Conservation (phyloP, 2,888 invertebrate genomes). For the Lasioglossum marginatum region DNA sequence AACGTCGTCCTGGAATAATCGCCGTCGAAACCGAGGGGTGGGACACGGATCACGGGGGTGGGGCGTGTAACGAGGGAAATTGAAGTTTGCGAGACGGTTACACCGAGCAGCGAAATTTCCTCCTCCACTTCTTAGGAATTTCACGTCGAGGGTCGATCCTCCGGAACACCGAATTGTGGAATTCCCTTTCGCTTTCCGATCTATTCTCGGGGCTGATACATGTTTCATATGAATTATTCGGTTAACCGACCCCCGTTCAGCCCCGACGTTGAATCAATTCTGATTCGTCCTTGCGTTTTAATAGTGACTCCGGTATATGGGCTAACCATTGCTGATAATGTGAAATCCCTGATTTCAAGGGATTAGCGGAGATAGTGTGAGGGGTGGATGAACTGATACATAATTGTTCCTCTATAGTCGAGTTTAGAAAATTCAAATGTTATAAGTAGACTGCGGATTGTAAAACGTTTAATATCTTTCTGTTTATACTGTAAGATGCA, state of each 20-base stretch:
- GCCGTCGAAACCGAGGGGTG: slow-evolving; percentile 10
- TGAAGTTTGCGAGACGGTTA: slow-evolving; percentile 14
- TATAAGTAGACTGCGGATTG: too few relatives aligned
- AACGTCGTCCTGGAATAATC: slow-evolving; percentile 56
- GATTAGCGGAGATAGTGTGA: background rate
- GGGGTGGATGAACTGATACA: background rate
- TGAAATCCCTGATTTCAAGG: background rate
- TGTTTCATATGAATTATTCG: background rate
- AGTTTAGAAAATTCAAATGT: too few relatives aligned
- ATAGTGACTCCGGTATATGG: background rate
- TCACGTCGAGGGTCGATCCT: background rate
- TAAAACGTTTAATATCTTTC: too few relatives aligned
- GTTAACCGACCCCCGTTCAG: background rate
- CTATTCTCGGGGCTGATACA: slow-evolving; percentile 1
- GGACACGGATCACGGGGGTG: slow-evolving; percentile 2
- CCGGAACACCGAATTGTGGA: background rate
- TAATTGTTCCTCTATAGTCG: background rate
- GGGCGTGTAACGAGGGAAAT: slow-evolving; percentile 32
- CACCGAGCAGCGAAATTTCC: background rate
- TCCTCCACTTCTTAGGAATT: background rate
- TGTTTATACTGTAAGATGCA: too few relatives aligned
- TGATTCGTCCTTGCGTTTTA: background rate
- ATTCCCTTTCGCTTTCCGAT: slow-evolving; percentile 6
- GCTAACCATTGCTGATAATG: background rate
- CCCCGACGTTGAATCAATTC: background rate